phyloP scores from a whole-genome alignment of 1,140 invertebrate species.

The Brachionus koreanus region DNA sequence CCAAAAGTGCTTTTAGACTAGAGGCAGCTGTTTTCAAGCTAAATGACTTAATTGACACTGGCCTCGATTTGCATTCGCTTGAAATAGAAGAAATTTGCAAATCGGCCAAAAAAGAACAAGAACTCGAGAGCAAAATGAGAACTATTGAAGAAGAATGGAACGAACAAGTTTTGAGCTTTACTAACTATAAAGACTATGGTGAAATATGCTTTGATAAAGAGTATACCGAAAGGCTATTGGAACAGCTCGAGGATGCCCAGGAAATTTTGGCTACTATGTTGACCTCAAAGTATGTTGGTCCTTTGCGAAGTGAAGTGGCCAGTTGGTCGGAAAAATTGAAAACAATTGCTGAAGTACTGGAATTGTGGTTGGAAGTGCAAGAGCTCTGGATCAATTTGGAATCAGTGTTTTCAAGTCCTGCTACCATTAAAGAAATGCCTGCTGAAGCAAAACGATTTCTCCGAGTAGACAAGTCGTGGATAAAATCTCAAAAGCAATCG shows the following conservation, averaged over 20 bases:
- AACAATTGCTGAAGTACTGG: conserved; percentile 56
- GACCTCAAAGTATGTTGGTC: conserved; percentile 50
- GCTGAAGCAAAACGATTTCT: conserved; percentile 59
- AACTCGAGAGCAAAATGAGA: conserved; percentile 57
- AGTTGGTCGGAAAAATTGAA: conserved; percentile 58
- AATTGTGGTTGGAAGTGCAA: conserved; percentile 59
- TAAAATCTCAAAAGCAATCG: conserved; percentile 57
- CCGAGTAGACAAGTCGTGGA: conserved; percentile 47
- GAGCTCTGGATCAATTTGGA: conserved; percentile 58
- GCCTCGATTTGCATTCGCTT: conserved; percentile 54
- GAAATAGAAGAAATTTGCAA: conserved; percentile 57
- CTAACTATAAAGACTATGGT: conserved; percentile 56
- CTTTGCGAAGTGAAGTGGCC: conserved; percentile 56
- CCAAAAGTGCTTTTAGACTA: conserved; percentile 56
- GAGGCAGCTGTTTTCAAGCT: conserved; percentile 58
- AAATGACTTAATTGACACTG: conserved; percentile 56
- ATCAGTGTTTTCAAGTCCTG: conserved; percentile 59
- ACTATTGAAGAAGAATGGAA: conserved; percentile 59
- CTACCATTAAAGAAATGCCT: conserved; percentile 60
- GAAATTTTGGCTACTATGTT: conserved; percentile 49
- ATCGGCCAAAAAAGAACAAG: conserved; percentile 55
- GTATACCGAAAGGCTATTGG: conserved; percentile 54
- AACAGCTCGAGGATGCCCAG: conserved; percentile 59
- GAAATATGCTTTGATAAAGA: conserved; percentile 55
- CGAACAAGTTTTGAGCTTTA: conserved; percentile 58